Evolutionary conservation across 2,888 invertebrate species (phyloP).

Genomic region (Brachypalpus laphriformis): DNA sequence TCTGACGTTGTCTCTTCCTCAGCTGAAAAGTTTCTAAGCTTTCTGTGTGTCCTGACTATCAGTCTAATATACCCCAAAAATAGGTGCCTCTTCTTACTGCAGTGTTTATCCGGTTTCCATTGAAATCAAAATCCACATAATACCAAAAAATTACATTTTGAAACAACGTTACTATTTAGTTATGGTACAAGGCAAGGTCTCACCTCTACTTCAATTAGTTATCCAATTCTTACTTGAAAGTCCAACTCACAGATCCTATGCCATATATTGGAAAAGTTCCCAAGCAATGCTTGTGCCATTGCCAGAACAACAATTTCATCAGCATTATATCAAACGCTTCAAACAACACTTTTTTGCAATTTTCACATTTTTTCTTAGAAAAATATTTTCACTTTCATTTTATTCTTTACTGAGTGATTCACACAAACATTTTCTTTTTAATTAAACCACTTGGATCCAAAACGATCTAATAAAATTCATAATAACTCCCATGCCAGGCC

Average conservation of each 20-base stretch:
- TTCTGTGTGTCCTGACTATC: no score
- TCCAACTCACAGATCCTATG: background rate
- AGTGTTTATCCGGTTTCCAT: no score
- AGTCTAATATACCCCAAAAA: no score
- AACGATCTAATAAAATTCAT: background rate
- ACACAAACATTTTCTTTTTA: background rate
- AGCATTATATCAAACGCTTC: background rate
- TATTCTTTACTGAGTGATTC: background rate
- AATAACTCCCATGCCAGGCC: background rate
- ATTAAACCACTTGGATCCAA: background rate
- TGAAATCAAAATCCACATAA: no score
- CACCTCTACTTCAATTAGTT: no score
- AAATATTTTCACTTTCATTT: background rate
- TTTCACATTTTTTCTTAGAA: background rate
- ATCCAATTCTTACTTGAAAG: background rate
- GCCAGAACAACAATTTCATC: background rate
- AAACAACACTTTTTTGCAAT: background rate
- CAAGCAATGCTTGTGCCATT: background rate
- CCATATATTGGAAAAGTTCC: background rate
- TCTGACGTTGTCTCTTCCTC: no score
- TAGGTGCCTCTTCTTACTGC: no score
- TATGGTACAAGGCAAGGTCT: no score
- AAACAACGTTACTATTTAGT: no score
- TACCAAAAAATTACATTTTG: no score
- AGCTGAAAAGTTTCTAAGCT: no score